phyloP scores from a whole-genome alignment of 2,797 vertebrate species.

The Leucoraja ocellata region DNA sequence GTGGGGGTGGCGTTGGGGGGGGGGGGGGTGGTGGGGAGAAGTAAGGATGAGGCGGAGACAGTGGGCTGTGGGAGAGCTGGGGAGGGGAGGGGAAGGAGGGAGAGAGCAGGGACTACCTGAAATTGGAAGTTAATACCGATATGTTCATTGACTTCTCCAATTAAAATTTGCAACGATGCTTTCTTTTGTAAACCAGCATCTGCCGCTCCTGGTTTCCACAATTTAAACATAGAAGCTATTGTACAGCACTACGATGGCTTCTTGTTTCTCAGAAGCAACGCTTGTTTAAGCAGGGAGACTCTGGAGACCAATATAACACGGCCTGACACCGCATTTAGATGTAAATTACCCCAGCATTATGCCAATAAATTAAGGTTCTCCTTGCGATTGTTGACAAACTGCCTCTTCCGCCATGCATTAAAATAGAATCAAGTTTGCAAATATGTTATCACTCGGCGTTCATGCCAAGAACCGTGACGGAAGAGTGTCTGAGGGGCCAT shows the following conservation, averaged over 20 bases:
- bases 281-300: neutral
- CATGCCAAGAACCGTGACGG: neutral
- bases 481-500: neutral
- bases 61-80: too few species aligned
- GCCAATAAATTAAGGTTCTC: neutral
- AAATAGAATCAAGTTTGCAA: slow-evolving; percentile 31
- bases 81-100: too few species aligned
- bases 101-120: too few species aligned
- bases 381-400: slow-evolving; percentile 28
- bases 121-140: too few species aligned
- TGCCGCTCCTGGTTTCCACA: neutral
- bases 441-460: neutral
- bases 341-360: slow-evolving; percentile 10
- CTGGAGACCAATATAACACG: slow-evolving; percentile 6
- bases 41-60: too few species aligned
- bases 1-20: too few species aligned
- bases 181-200: too few species aligned
- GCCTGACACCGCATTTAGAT: slow-evolving; percentile 16
- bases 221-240: neutral
- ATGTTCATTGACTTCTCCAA: too few species aligned
- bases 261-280: neutral
- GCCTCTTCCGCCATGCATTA: slow-evolving; percentile 5
- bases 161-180: too few species aligned
- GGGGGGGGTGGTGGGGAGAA: too few species aligned
- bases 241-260: neutral